A percentile compares a stretch with the other conserved stretches of the same genome.
Conservation (phyloP, 2,888 invertebrate genomes). For the Litoditis marina region DNA sequence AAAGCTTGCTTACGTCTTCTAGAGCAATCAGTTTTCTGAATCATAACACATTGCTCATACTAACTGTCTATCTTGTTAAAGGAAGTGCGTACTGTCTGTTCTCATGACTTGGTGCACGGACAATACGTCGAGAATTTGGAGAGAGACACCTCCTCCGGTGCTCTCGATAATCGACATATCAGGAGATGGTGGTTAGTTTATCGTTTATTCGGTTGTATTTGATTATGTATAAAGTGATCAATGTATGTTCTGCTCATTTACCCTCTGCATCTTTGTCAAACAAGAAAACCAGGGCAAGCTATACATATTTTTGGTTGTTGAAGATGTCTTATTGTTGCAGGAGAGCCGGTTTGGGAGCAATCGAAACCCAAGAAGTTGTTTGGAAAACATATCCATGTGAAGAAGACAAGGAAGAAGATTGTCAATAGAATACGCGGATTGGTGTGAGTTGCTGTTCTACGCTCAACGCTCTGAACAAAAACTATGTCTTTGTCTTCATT, state of each 20-base stretch:
- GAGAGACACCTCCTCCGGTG: constrained; percentile 85
- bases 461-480: no score
- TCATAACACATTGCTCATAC: no score
- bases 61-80: neutral
- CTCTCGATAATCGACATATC: constrained; percentile 50
- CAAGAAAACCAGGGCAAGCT: no score
- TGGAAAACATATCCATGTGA: constrained; percentile 34
- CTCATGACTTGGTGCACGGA: constrained; percentile 95
- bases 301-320: no score
- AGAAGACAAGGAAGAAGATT: constrained; percentile 39
- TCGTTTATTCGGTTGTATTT: neutral
- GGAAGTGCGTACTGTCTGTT: constrained; percentile 88
- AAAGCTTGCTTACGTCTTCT: no score
- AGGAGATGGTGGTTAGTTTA: constrained; percentile 21
- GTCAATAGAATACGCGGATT: constrained; percentile 34
- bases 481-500: no score
- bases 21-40: no score
- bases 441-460: constrained; percentile 21
- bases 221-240: neutral
- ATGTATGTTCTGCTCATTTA: neutral
- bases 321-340: constrained; percentile 9
- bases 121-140: constrained; percentile 97
- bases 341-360: constrained; percentile 37
- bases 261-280: no score
- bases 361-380: constrained; percentile 28